Conservation (phyloP, 2,888 invertebrate genomes). For the Leptogaster cylindrica region DNA sequence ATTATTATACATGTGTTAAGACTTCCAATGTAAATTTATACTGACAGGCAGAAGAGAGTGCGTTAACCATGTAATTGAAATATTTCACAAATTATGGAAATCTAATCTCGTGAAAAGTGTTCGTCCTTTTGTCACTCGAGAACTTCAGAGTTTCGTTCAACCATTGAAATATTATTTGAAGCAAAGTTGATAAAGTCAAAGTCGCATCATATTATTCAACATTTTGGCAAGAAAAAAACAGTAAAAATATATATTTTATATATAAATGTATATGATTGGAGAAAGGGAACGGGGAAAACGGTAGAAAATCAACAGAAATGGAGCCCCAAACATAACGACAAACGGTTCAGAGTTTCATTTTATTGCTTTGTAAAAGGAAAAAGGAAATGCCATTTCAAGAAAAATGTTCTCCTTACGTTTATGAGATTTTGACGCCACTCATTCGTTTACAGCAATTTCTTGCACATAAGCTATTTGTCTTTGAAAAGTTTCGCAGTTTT, state of each 20-base stretch:
- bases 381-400: constrained; percentile 23
- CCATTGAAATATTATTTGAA: too few relatives aligned
- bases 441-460: constrained; percentile 41
- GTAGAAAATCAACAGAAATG: constrained; percentile 26
- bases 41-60: too few relatives aligned
- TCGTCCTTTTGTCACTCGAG: too few relatives aligned
- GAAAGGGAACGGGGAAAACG: constrained; percentile 1
- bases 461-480: constrained; percentile 44
- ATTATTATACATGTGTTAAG: too few relatives aligned
- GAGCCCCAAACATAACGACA: constrained; percentile 9
- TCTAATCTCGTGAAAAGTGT: too few relatives aligned
- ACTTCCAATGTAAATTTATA: too few relatives aligned
- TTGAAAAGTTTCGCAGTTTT: constrained; percentile 37
- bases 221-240: neutral
- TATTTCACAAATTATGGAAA: too few relatives aligned
- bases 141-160: too few relatives aligned
- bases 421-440: constrained; percentile 44
- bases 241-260: too few relatives aligned
- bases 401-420: constrained; percentile 42
- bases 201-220: constrained; percentile 20
- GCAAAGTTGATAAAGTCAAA: constrained; percentile 1
- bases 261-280: too few relatives aligned
- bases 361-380: constrained; percentile 38
- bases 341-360: constrained; percentile 42
- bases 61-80: too few relatives aligned